Evolutionary conservation across 2,888 invertebrate species (phyloP), one percentile per base, ranked within the genome.

Genomic region (Eupithecia exiguata): DNA sequence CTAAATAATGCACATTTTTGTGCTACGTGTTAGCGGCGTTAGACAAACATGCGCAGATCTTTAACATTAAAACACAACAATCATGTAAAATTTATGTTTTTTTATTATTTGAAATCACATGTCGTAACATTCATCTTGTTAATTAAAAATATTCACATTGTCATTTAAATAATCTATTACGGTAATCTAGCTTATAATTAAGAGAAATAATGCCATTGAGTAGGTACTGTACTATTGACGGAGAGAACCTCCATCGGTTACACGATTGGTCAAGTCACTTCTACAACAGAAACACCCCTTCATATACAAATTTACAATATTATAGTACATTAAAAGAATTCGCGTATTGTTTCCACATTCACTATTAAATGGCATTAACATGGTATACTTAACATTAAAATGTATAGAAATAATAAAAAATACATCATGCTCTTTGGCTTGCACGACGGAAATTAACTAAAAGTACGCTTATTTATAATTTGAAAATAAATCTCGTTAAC

Each of bases 141-240:
- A 95, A 95, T 95, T 95, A 95, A 95, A 95, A 95, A 95, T 95
- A 95, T 95, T 95, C 95, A 95, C 95, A 95, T 95, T 95, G 94
- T 95, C 94, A 94, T 95, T 95, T 93, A 93, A 94, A 94, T 95
- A 95, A 94, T 95, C 95, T 95, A 95, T 95, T 94, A 93, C 93
- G 92, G 95, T 94, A 92, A 89, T 92, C 95, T 95, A 95, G 95
- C 93, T 93, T 94, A 94, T 78, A 91, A 81, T 91, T 92, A 93
- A 83, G 91, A 93, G 93, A 94, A 93, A 92, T 93, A 94, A 94
- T 94, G 93, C 94, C 94, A 92, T 92, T 90, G 92, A 91, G 90
- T 73, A 69, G 72, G 73, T 76, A 73, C 76, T 76, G 73, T 91
- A 91, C 89, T 84, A 85, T 76, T 84, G 92, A 90, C 88, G 88